Evolutionary conservation across 2,797 vertebrate genomes (phyloP), one percentile per base, ranked within the genome.

Genomic region (Lateolabrax maculatus): DNA sequence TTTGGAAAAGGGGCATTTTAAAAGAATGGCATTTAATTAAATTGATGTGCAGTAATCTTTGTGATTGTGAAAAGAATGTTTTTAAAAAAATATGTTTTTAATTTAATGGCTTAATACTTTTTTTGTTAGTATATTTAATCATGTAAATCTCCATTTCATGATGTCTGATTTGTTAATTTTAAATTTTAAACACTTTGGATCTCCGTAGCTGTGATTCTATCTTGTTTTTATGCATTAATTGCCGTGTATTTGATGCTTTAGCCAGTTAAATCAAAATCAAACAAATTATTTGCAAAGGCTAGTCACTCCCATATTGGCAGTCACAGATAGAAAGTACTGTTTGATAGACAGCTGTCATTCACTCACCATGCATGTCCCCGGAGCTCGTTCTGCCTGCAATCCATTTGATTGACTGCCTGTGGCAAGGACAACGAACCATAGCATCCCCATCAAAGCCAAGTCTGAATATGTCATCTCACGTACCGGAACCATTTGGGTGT

Each of bases 311-410:
- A 29, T 41, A 31, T 41, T 41, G 56, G 15, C 25, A 53, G 56
- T 57, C 31, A 53, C 46, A 64, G 58, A 64, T 41, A 43, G 13
- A 61, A 52, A 62, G 41, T 65, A 15, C 15, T 19, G 27, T 79
- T 63, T 76, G 71, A 82, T 25, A 43, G 61, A 71, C 56, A 80
- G 51, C 48, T 80, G 68, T 66, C 70, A 66, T 70, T 83, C 57
- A 71, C 66, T 80, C 60, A 56, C 25, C 61, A 72, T 77, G 88
- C 91, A 89, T 91, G 85, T 87, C 25, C 62, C 65, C 3, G 0
- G 41, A 77, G 55, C 52, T 77, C 25, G 3, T 77, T 65, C 43
- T 80, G 84, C 75, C 61, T 82, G 80, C 53, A 66, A 36, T 81
- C 55, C 77, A 81, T 88, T 62, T 69, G 55, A 73, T 68, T 10